Evolutionary conservation across 2,797 vertebrate genomes (phyloP).

Genomic region (Tragopan temminckii): DNA sequence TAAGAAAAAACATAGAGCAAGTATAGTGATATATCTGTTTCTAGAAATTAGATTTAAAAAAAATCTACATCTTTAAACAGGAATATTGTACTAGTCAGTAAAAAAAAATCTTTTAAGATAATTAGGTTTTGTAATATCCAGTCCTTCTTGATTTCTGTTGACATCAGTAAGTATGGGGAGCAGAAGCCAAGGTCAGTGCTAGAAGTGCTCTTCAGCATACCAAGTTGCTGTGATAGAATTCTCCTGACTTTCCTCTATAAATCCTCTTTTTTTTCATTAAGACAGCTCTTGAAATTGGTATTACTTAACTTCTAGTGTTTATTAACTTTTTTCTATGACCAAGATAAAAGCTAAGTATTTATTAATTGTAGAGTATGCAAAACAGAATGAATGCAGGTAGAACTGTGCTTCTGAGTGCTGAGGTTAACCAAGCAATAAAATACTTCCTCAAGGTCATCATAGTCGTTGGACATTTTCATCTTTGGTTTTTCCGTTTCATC

Average conservation of each 20-base stretch:
- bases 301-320: conserved; percentile 8
- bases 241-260: not conserved
- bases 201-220: not conserved
- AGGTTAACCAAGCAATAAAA: not conserved
- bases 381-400: not conserved
- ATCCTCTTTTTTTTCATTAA: not conserved
- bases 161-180: not conserved
- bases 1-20: not conserved
- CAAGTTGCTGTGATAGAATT: not conserved
- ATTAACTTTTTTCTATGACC: not conserved
- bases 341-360: not conserved
- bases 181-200: not conserved
- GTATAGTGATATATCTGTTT: not conserved
- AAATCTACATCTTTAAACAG: not conserved
- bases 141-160: not conserved
- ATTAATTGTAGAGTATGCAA: not conserved
- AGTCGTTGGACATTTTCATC: not conserved
- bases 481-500: not conserved
- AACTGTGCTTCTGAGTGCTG: not conserved
- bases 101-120: not conserved
- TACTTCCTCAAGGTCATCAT: not conserved
- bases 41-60: not conserved
- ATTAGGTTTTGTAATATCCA: not conserved
- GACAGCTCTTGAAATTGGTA: not conserved
- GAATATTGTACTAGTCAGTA: not conserved